phyloP scores from a whole-genome alignment of 2,797 vertebrate genomes.

The Cheirogaleus major region DNA sequence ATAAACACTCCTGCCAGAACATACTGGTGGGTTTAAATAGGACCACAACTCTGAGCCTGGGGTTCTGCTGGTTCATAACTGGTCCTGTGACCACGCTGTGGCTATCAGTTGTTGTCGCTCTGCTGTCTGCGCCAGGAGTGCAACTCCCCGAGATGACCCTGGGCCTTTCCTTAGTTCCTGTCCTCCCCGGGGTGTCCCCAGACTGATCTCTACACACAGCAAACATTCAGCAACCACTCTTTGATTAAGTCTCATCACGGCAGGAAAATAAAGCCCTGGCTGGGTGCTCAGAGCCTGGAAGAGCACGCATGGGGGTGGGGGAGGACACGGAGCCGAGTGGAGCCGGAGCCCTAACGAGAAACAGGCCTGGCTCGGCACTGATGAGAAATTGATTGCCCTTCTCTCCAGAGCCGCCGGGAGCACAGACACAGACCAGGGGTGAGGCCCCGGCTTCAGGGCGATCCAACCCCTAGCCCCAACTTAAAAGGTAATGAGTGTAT shows the following conservation, averaged over 20 bases:
- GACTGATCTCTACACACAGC: background rate
- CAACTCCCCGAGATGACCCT: background rate
- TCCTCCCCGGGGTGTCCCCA: background rate
- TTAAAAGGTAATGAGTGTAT: background rate
- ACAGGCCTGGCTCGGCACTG: background rate
- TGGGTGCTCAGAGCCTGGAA: background rate
- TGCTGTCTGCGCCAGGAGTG: background rate
- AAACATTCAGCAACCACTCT: background rate
- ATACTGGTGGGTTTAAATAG: background rate
- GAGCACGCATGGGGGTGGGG: too few species aligned
- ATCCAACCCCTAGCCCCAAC: background rate
- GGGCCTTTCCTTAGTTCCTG: background rate
- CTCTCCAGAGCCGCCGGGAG: background rate
- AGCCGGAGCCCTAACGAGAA: conserved; percentile 3
- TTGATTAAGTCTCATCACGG: background rate
- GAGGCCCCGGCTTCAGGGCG: background rate
- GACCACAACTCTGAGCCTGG: background rate
- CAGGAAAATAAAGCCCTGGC: background rate
- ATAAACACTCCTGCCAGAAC: background rate
- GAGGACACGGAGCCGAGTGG: background rate
- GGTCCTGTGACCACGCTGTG: background rate
- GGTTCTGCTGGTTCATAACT: background rate
- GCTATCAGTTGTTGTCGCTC: background rate
- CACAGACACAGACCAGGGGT: background rate
- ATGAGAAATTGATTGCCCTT: background rate